Evolutionary conservation across 1,140 invertebrate genomes (phyloP).

Genomic region (Bombus waltoni): DNA sequence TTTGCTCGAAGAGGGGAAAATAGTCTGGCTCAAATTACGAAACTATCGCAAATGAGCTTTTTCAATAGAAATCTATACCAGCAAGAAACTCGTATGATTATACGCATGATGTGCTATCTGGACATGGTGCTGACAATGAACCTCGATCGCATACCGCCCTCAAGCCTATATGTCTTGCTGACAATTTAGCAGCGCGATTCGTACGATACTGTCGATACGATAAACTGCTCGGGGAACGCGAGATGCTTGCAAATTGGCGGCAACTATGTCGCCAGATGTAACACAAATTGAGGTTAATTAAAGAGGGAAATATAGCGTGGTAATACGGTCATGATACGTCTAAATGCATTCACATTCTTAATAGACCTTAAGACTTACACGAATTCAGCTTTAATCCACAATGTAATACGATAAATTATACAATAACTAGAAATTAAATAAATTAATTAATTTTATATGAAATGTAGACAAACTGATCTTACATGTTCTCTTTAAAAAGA

Average conservation of each 20-base stretch:
- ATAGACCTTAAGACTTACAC: not conserved
- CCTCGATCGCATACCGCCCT: slow-evolving; percentile 5
- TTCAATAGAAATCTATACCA: slow-evolving; percentile 2
- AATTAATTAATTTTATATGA: too few species aligned
- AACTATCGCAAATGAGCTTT: slow-evolving; percentile 1
- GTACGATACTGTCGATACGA: slow-evolving; percentile 33
- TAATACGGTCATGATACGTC: slow-evolving; percentile 31
- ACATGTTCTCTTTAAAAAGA: too few species aligned
- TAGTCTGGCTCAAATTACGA: slow-evolving; percentile 2
- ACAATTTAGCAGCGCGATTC: slow-evolving; percentile 24
- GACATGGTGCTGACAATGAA: slow-evolving; percentile 9
- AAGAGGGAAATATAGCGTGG: slow-evolving; percentile 35
- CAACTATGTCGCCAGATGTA: slow-evolving; percentile 47
- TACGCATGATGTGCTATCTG: not conserved
- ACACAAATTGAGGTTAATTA: slow-evolving; percentile 41
- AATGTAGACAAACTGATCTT: not conserved
- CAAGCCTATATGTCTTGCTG: slow-evolving; percentile 36
- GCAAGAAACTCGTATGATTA: not conserved
- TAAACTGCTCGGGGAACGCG: slow-evolving; percentile 38
- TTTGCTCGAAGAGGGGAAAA: not conserved
- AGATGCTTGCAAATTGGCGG: slow-evolving; percentile 37
- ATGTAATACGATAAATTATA: not conserved
- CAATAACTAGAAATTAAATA: not conserved
- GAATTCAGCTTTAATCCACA: not conserved
- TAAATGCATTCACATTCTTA: slow-evolving; percentile 17